Evolutionary conservation across 2,113 vertebrate genomes (phyloP), one percentile per base, ranked within the genome.

Genomic region (Pelecanus crispus): DNA sequence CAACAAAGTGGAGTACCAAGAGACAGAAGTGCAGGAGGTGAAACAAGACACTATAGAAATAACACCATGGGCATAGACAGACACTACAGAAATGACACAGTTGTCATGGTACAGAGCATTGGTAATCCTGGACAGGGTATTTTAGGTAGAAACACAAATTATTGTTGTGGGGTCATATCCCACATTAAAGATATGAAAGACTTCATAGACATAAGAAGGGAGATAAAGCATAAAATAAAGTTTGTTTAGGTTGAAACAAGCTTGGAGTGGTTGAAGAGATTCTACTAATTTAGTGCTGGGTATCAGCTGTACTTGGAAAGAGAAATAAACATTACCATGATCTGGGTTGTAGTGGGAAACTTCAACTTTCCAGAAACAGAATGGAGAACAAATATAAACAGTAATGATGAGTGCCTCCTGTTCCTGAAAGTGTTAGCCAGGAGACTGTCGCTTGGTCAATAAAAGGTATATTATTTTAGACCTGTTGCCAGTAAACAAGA

Each of bases 81-180:
- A 59, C 24, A 15, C 17, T 40, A 40, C n/a, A 75, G 73, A 70
- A 80, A 75, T 42, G 42, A 45, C 12, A 11, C 28, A 52, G 19
- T 34, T 40, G 6, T n/a, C 31, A 32, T 36, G 26, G 32, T 59
- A 55, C 11, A 55, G 40, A 81, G 5, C 31, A 38, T 6, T 59
- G 14, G 2, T 53, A 29, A 9, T 53, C 50, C n/a, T 34, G 22
- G 19, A 3, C 4, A 11, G 31, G 17, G 26, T 81, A n/a, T 85
- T 88, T 70, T 38, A 81, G 21, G 28, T 32, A 61, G 38, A 74
- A 88, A 52, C 7, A 52, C 18, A 59, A 58, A 34, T 53, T 53
- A 38, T 31, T 75, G 9, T 25, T 0, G 0, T 32, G 12, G 61
- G 6, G 8, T 81, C 15, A 3, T 58, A 77, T 28, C 13, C 4